phyloP scores from a whole-genome alignment of 37 sponge, comb jelly and placozoan genomes.

The Petrosia ficiformis region DNA sequence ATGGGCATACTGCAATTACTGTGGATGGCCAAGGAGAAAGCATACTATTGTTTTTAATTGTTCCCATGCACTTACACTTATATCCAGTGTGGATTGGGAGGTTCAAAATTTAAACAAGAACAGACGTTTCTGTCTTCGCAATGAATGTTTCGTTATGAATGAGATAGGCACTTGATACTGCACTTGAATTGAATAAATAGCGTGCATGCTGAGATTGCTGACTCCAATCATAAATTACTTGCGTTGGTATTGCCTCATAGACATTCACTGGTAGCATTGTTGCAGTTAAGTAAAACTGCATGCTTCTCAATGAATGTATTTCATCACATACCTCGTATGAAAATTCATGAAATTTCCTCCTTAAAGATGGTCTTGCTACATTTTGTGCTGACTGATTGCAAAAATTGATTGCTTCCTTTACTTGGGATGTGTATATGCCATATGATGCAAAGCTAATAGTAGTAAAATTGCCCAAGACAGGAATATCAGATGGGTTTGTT shows the following conservation, averaged over 20 bases:
- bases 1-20: slow-evolving; percentile 20
- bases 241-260: slow-evolving; percentile 19
- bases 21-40: slow-evolving; percentile 19
- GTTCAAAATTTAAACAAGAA: slow-evolving; percentile 2
- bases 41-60: background rate
- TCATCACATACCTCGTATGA: background rate
- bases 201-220: slow-evolving; percentile 1
- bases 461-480: slow-evolving; percentile 34
- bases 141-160: slow-evolving; percentile 16
- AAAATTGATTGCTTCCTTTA: background rate
- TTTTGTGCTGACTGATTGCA: background rate
- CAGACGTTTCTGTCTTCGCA: background rate
- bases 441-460: slow-evolving; percentile 24
- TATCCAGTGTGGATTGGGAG: slow-evolving; percentile 26
- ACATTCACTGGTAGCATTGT: slow-evolving; percentile 22
- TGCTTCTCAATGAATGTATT: background rate
- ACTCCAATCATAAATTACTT: slow-evolving; percentile 19
- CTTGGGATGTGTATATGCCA: background rate
- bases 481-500: slow-evolving; percentile 22
- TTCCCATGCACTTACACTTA: slow-evolving; percentile 30
- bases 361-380: background rate
- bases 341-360: background rate
- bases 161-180: slow-evolving; percentile 8
- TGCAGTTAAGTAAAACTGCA: slow-evolving; percentile 20
- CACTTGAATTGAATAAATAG: background rate